phyloP scores from a whole-genome alignment of 1,140 invertebrate genomes.

The Drosophila sp. region DNA sequence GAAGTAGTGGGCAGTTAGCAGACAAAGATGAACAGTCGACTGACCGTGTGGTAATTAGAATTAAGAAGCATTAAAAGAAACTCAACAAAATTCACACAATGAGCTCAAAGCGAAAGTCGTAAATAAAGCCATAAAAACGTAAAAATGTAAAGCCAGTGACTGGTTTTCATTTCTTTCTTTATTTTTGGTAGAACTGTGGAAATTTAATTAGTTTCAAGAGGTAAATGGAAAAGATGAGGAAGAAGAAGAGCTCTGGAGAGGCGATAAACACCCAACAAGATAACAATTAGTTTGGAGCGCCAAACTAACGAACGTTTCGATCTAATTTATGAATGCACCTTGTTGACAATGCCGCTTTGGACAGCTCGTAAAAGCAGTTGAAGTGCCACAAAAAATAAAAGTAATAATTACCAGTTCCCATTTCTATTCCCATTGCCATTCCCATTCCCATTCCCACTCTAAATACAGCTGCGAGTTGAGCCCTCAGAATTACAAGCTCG shows the following conservation, averaged over 20 bases:
- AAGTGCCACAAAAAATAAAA: conserved; percentile 53
- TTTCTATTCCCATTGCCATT: background rate
- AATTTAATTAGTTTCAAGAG: conserved; percentile 77
- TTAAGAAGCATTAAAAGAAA: conserved; percentile 80
- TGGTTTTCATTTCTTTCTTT: conserved; percentile 6
- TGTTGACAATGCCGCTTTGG: conserved; percentile 74
- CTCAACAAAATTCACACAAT: conserved; percentile 74
- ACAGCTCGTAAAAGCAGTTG: conserved; percentile 68
- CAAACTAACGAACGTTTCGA: conserved; percentile 13
- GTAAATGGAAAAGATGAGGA: conserved; percentile 28
- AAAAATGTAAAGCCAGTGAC: conserved; percentile 76
- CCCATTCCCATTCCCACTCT: background rate
- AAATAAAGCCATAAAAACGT: conserved; percentile 80
- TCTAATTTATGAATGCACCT: conserved; percentile 75
- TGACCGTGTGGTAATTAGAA: conserved; percentile 78
- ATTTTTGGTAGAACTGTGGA: conserved; percentile 59
- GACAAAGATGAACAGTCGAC: conserved; percentile 60
- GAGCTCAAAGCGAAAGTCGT: conserved; percentile 63
- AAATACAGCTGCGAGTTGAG: background rate
- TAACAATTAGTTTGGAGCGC: conserved; percentile 72
- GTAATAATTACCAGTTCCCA: conserved; percentile 14
- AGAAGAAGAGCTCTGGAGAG: conserved; percentile 30
- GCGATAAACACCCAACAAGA: conserved; percentile 60
- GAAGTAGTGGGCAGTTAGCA: conserved; percentile 50
- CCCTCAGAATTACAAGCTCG: conserved; percentile 72